Conservation (phyloP, 2,797 vertebrate species). For the Semotilus atromaculatus region DNA sequence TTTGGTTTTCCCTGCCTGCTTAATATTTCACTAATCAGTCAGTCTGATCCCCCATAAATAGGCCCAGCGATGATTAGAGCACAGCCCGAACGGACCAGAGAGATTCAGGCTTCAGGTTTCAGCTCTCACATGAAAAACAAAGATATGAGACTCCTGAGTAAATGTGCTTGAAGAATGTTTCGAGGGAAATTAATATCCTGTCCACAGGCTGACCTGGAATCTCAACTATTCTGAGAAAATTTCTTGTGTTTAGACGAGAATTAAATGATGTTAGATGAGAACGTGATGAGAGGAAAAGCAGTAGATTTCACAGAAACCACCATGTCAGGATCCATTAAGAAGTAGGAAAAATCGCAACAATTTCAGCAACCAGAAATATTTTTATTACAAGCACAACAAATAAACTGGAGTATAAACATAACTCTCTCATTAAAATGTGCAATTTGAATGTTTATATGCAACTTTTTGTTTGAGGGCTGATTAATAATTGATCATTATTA, state of each 20-base stretch:
- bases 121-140: conserved; percentile 30
- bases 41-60: conserved; percentile 6
- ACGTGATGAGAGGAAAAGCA: neutral
- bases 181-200: conserved; percentile 30
- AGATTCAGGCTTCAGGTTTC: neutral
- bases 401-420: neutral
- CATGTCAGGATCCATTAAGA: neutral
- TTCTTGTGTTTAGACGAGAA: conserved; percentile 5
- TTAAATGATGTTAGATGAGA: conserved; percentile 15
- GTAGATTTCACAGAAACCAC: neutral
- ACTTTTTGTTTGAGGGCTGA: neutral
- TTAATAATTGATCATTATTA: neutral
- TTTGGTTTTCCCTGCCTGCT: conserved; percentile 43
- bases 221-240: conserved; percentile 33
- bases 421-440: neutral
- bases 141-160: conserved; percentile 15
- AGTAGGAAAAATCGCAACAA: neutral
- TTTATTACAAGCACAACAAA: neutral
- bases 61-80: conserved; percentile 13
- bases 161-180: conserved; percentile 21
- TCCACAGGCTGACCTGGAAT: conserved; percentile 36
- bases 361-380: neutral
- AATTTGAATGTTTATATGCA: conserved; percentile 5
- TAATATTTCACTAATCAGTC: conserved; percentile 53
- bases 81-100: neutral